Conservation (phyloP, 2,113 vertebrate species). For the Rousettus leschenaultii region DNA sequence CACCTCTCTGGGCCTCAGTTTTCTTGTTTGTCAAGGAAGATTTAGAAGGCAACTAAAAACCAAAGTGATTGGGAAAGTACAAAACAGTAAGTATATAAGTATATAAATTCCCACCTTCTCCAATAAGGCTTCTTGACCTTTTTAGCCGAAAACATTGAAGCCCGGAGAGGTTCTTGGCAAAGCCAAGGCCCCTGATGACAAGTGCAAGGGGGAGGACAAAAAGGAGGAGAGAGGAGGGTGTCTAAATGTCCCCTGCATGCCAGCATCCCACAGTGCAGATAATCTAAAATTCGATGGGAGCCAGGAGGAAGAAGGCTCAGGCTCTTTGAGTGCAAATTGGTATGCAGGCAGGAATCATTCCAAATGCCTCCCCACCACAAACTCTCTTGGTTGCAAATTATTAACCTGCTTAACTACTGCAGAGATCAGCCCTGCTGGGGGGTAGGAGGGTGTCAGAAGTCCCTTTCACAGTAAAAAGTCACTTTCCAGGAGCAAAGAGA, state of each 20-base stretch:
- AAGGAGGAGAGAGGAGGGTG: not conserved
- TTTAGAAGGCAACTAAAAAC: not conserved
- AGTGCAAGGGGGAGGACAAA: not conserved
- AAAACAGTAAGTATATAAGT: not conserved
- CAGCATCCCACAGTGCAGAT: not conserved
- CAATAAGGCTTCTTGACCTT: not conserved
- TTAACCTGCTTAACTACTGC: conserved; percentile 26
- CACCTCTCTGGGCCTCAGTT: not conserved
- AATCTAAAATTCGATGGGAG: not conserved
- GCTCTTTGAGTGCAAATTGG: not conserved
- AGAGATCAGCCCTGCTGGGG: not conserved
- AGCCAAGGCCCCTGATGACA: not conserved
- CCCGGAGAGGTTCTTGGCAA: not conserved
- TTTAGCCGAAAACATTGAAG: not conserved
- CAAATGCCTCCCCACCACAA: not conserved
- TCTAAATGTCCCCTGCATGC: not conserved
- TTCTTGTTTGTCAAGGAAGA: not conserved
- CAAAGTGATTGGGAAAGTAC: not conserved
- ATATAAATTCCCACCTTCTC: not conserved
- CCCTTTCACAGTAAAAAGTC: not conserved
- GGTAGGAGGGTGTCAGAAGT: not conserved
- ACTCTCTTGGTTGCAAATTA: conserved; percentile 1
- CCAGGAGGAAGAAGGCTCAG: not conserved
- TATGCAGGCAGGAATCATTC: not conserved
- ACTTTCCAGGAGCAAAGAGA: not conserved